A percentile compares a stretch with the other conserved stretches of the same genome.
Conservation (phyloP, 1,140 invertebrate species). For the Sarcophaga peregrina region DNA sequence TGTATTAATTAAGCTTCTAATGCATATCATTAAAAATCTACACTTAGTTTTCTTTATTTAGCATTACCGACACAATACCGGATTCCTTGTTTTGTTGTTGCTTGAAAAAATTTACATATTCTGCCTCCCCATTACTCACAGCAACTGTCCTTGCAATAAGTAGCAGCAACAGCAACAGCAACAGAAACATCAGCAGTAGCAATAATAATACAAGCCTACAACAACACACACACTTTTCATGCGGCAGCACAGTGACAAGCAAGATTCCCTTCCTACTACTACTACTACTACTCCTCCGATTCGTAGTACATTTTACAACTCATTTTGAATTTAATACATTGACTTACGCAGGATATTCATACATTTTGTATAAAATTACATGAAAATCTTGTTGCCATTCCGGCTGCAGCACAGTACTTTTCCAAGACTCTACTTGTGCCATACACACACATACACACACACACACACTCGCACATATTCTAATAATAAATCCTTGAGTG, state of each 20-base stretch:
- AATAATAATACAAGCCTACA: slow-evolving; percentile 9
- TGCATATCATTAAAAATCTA: slow-evolving; percentile 42
- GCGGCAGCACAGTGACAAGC: neutral
- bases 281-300: neutral
- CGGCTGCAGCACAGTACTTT: slow-evolving; percentile 34
- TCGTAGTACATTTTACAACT: slow-evolving; percentile 19
- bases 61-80: slow-evolving; percentile 39
- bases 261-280: neutral
- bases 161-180: neutral
- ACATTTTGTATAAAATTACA: slow-evolving; percentile 36
- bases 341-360: slow-evolving; percentile 41
- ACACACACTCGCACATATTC: neutral
- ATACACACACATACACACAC: neutral
- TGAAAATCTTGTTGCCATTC: slow-evolving; percentile 33
- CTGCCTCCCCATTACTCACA: neutral
- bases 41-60: slow-evolving; percentile 41
- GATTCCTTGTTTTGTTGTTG: neutral
- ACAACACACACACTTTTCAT: neutral
- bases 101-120: slow-evolving; percentile 22
- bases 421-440: slow-evolving; percentile 12
- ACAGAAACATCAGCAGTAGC: neutral
- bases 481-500: neutral
- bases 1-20: slow-evolving; percentile 40
- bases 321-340: slow-evolving; percentile 40
- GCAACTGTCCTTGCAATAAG: neutral